Base-by-base conservation (phyloP, 2,113 vertebrate species). In the Antigone vipio region DNA sequence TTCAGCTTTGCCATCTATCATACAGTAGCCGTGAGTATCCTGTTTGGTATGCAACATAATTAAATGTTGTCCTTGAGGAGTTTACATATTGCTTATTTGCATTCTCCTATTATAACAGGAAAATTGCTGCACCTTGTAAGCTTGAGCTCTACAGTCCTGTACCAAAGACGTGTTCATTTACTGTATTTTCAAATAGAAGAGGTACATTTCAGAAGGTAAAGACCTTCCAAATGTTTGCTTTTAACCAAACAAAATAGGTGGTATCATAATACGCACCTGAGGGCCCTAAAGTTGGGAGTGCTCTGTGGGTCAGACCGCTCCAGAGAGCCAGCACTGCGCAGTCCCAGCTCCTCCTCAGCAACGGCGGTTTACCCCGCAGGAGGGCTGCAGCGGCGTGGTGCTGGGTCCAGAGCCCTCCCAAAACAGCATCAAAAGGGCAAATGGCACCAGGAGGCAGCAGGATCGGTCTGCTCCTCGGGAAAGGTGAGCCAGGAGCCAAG, bases 301-400 rank as follows among this genome's bases (percentile, higher is more conserved):
- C 38, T 42, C 1, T 1, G 44, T 2, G 6, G 59, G 27, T 68
- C 1, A 0, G 35, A 6, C 2, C 1, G 1, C 4, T 11, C 26
- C 13, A 17, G 38, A 21, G 24, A 79, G 4, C 27, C 17, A 11
- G 15, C 16, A 9, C 38, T 24, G 27, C 1, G 9, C 18, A 64
- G 27, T 7, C 34, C 18, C 34, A 1, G 4, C 30, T 56, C 29
- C 23, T 27, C 24, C 30, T 15, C 35, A 18, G 24, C 42, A 19
- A 3, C 49, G 1, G 1, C 42, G 14, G 50, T 8, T 81, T 13
- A n/a, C 16, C 30, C 34, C 1, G 1, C 24, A 6, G n/a, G 30
- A 13, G 8, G 12, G 4, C 40, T 1, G 8, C 1, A 3, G 13
- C 7, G 0, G 22, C 18, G 6, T 53, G 22, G 29, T 47, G 29